Evolutionary conservation across 2,888 invertebrate species (phyloP), one percentile per base, ranked within the genome.

Genomic region (Heliconius cydno): DNA sequence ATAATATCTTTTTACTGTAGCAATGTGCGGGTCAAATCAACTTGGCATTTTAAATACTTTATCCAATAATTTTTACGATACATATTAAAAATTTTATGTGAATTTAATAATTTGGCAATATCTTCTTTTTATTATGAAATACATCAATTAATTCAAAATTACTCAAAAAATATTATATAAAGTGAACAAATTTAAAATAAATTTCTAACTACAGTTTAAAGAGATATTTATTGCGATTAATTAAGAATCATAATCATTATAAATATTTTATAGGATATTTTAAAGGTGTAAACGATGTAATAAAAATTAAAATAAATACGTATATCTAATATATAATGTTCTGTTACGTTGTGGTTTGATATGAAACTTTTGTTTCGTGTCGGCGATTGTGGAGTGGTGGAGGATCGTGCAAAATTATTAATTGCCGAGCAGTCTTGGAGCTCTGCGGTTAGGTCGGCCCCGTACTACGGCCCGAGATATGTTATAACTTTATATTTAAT

Each of bases 361-460:
- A 77, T 46, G 70, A 78, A 78, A 80, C 63, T 80, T 79, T 81
- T 76, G 78, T 78, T 80, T 76, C 79, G 80, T 80, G 87, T 86
- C 87, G 86, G 88, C 82, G 82, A 81, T 83, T 80, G 83, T 89
- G 87, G 88, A 89, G 30, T 75, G 41, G 89, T 88, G 89, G 88
- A 87, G 90, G 90, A 91, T 91, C 91, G 90, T 92, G 90, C 91
- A 91, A 90, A 90, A 91, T 86, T 85, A 92, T 93, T 94, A 93
- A 92, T 92, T 91, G 91, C 89, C 89, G 85, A 84, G 87, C 88
- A 90, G 89, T 88, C 90, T 90, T 92, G 90, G 88, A 87, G 85
- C 87, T 63, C 84, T 76, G 83, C 77, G 84, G 83, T 75, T 76
- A 89, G 84, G 88, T 80, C 82, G 77, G 80, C 78, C 85, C 89